Conservation (phyloP, 2,888 invertebrate species). For the Brenthis daphne region DNA sequence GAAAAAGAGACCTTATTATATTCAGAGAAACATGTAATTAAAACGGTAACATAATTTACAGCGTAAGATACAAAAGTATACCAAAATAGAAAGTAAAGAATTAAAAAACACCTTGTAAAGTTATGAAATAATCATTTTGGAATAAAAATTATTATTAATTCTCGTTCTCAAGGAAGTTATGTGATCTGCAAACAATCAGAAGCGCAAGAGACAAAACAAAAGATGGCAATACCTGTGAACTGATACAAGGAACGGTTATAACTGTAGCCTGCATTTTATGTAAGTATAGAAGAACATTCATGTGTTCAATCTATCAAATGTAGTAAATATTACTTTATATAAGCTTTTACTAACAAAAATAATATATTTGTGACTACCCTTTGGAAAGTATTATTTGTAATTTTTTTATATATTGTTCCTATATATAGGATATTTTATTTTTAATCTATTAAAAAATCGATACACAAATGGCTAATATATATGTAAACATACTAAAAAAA, state of each 20-base stretch:
- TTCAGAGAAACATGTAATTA: background rate
- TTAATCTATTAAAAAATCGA: too few relatives aligned
- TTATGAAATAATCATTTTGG: constrained; percentile 36
- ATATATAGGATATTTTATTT: too few relatives aligned
- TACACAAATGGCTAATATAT: too few relatives aligned
- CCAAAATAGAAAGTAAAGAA: constrained; percentile 52
- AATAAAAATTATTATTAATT: constrained; percentile 23
- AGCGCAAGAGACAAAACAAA: constrained; percentile 33
- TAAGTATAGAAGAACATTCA: constrained; percentile 9
- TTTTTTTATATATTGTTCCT: too few relatives aligned
- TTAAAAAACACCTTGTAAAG: constrained; percentile 39
- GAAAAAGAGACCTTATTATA: too few relatives aligned
- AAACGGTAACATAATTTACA: background rate
- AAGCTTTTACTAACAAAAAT: too few relatives aligned
- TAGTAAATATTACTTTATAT: too few relatives aligned
- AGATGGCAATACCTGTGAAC: constrained; percentile 15
- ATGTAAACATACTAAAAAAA: too few relatives aligned
- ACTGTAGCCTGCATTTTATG: constrained; percentile 17
- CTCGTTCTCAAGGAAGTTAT: constrained; percentile 60
- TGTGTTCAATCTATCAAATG: too few relatives aligned
- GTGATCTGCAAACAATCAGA: constrained; percentile 42
- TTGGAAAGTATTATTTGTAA: too few relatives aligned
- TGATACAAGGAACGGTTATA: constrained; percentile 19
- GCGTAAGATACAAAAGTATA: background rate
- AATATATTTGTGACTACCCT: too few relatives aligned